Base-by-base conservation (phyloP, 2,888 invertebrate genomes). In the Drosophila setosimentum region DNA sequence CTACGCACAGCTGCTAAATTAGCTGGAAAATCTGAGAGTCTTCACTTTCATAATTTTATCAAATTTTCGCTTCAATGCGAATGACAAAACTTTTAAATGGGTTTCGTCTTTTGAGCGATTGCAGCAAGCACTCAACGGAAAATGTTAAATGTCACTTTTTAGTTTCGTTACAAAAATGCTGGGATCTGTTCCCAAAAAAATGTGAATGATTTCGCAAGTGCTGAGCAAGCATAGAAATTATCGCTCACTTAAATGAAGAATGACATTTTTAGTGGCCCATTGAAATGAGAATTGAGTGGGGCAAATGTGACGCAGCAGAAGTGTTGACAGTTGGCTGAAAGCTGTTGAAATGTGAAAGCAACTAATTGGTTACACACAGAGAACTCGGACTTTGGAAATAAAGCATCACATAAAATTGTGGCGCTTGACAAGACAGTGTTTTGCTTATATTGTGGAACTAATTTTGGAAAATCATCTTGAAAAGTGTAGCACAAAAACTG, bases 1-100 rank as follows among this genome's bases (percentile, higher is more conserved):
- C 35, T 7, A 35, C 33, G 74, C 75, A 65, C 72, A 76, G 59
- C 76, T 70, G 73, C 35, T 66, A 79, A 81, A 81, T 76, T 79
- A 69, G 68, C 68, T 76, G 64, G 82, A 78, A 80, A 80, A 71
- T 79, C 70, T 54, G 29, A 69, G 63, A 63, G 50, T 54, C 59
- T 73, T 76, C 65, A 69, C 76, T 78, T 76, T 79, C 67, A 71
- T 68, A 75, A 68, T 72, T 66, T 82, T 65, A 72, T 67, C 72
- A 70, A 80, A 72, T 80, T 68, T 55, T 64, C 62, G 51, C 69
- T 64, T 58, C 49, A 55, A 61, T 49, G 68, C 77, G 77, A 85
- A 85, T 84, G 83, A 83, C 86, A 88, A 84, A 84, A 86, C 76
- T 88, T 84, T 87, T 76, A 87, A 83, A 87, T 83, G 83, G 67